A percentile compares a stretch with the other conserved stretches of the same genome.
These are phyloP conservation scores for Diachrysia chrysitis DNA, from an alignment of 2,888 invertebrate species.

Conservation along the genomic window DNA sequence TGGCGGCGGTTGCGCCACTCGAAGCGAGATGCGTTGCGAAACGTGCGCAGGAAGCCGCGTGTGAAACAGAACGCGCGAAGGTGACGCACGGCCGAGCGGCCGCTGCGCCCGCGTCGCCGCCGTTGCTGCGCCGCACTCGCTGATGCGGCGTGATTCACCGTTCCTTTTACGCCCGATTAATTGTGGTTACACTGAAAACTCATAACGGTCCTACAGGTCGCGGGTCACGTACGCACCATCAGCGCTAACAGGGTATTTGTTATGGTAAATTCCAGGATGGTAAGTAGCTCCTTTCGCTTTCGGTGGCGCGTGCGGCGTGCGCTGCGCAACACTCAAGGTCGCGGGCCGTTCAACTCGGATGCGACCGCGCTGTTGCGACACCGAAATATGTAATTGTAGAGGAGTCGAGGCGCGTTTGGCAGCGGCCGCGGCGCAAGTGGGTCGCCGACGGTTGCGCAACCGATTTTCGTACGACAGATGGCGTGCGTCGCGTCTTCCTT, in stretches of 20 bases:
- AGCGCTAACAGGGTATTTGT: constrained; percentile 57
- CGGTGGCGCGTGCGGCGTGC: constrained; percentile 82
- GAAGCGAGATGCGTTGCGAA: constrained; percentile 74
- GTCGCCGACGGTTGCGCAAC: constrained; percentile 85
- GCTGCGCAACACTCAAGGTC: constrained; percentile 86
- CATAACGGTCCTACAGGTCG: constrained; percentile 60
- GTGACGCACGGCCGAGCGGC: constrained; percentile 72
- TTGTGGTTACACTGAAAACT: constrained; percentile 66
- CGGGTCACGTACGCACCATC: constrained; percentile 80
- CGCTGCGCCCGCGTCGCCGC: constrained; percentile 11
- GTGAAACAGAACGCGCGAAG: constrained; percentile 72
- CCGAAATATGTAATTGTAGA: constrained; percentile 88
- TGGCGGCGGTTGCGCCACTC: constrained; percentile 72
- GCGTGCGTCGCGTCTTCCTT: constrained; percentile 84
- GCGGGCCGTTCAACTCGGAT: constrained; percentile 89
- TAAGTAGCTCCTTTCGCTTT: constrained; percentile 84
- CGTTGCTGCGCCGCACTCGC: constrained; percentile 26
- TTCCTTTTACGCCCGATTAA: constrained; percentile 60
- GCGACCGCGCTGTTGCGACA: constrained; percentile 87
- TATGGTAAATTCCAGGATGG: constrained; percentile 75
- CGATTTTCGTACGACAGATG: constrained; percentile 82
- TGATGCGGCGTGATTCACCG: constrained; percentile 67
- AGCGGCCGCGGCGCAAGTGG: constrained; percentile 85
- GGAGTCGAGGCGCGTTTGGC: constrained; percentile 87
- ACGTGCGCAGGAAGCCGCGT: constrained; percentile 78